These are phyloP conservation scores for Ecliptopera silaceata DNA, from an alignment of 2,888 invertebrate species.

Conservation along the genomic window DNA sequence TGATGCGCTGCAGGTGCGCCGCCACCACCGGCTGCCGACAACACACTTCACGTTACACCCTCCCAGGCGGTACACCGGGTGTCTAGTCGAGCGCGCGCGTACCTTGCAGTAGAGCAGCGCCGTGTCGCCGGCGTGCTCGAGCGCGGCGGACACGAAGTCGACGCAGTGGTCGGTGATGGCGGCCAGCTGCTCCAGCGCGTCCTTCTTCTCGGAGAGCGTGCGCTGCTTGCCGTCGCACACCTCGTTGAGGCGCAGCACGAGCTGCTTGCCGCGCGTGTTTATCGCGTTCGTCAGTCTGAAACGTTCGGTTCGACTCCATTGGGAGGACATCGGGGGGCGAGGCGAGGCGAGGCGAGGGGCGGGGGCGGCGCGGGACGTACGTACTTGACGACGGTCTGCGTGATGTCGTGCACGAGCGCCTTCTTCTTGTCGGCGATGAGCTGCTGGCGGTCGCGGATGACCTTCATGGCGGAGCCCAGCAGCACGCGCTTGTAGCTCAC, in stretches of 20 bases:
- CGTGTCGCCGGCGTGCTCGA: constrained; percentile 90
- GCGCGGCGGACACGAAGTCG: constrained; percentile 90
- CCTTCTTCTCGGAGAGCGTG: constrained; percentile 92
- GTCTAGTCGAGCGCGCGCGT: too few relatives aligned
- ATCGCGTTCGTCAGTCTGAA: constrained; percentile 90
- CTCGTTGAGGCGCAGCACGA: constrained; percentile 91
- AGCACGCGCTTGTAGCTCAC: constrained; percentile 89
- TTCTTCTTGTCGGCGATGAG: constrained; percentile 94
- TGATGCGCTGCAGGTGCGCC: constrained; percentile 89
- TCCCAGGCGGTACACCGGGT: too few relatives aligned
- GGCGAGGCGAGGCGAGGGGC: not conserved
- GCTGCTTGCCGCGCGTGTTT: constrained; percentile 91
- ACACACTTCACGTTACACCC: not conserved
- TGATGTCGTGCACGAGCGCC: constrained; percentile 92
- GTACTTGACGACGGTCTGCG: constrained; percentile 92
- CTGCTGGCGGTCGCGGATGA: constrained; percentile 92
- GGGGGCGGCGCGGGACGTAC: constrained; percentile 45
- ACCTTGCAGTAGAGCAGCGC: constrained; percentile 91
- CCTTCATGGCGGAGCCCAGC: constrained; percentile 89
- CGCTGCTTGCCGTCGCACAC: constrained; percentile 87
- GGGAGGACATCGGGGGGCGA: too few relatives aligned
- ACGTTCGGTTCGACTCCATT: too few relatives aligned
- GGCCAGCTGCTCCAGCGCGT: constrained; percentile 91
- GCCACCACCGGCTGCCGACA: constrained; percentile 78
- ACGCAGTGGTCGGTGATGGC: constrained; percentile 95